Evolutionary conservation across 1,140 invertebrate species (phyloP), one percentile per base, ranked within the genome.

Genomic region (Dendroctonus ponderosae): DNA sequence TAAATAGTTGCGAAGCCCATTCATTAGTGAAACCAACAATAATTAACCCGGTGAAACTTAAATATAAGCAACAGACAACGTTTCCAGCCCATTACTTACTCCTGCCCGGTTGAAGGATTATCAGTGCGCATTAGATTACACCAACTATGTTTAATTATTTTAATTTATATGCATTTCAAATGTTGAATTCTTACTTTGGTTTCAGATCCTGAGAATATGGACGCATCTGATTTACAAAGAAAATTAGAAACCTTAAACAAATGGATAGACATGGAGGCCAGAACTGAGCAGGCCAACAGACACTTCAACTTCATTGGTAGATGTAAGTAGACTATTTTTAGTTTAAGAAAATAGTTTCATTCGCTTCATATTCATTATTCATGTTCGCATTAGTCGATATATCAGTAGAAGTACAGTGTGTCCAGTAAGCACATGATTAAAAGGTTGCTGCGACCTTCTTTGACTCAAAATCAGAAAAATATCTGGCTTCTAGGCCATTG

Each of bases 221-320:
- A 94, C 74, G 90, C 90, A n/a, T 87, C 88, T 39, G 93, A 97
- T 78, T 83, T 97, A 70, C 93, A 96, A 80, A 85, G 91, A 75
- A 97, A 97, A 81, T 81, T 97, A 72, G 93, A 96, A 80, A 85
- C 91, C 78, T 84, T 97, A 74, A 97, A 97, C 83, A 90, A 89
- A 74, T 90, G 92, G 70, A 89, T 94, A 82, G 91, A 93, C 78
- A 88, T 91, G 77, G 91, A 92, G 79, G 84, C 88, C 43, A 77
- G 83, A 66, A 82, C 81, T 9, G 85, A 87, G 73, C 86, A 87
- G 70, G 83, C 82, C 56, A 79, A 83, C 67, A 80, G 85, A 69
- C 86, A 88, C 74, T 85, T 86, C 76, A 83, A 87, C 70, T 88
- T 86, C 76, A 80, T 82, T 69, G 84, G 85, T 68, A 85, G 88